A percentile compares a stretch with the other conserved stretches of the same genome.
Evolutionary conservation across 2,113 vertebrate genomes (phyloP).

Genomic region (Enhydra lutris): DNA sequence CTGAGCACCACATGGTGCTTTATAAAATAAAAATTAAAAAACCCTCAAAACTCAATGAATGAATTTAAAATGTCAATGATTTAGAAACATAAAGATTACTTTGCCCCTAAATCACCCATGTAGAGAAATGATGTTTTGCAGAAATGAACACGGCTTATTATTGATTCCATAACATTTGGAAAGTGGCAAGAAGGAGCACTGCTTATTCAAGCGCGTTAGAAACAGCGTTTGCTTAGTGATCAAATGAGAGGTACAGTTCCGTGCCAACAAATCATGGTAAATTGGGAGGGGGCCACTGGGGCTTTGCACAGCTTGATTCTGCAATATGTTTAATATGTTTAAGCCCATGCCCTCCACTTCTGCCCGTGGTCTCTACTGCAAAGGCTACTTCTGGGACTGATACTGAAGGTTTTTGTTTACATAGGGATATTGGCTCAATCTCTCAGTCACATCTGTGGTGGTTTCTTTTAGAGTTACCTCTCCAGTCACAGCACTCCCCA

Average conservation of each 20-base stretch:
- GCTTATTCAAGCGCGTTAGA: background rate
- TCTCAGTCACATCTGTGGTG: background rate
- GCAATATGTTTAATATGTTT: background rate
- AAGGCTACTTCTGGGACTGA: background rate
- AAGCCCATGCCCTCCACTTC: background rate
- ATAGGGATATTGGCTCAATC: background rate
- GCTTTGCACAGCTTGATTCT: background rate
- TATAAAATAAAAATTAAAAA: background rate
- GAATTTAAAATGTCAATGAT: constrained; percentile 51
- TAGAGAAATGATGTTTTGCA: constrained; percentile 46
- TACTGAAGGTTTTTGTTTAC: background rate
- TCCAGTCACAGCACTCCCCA: background rate
- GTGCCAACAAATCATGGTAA: background rate
- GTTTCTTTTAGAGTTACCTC: background rate
- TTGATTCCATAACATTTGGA: background rate
- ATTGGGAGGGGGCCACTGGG: background rate
- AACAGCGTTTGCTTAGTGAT: background rate
- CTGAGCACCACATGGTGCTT: background rate
- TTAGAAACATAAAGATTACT: constrained; percentile 17
- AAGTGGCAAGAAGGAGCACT: background rate
- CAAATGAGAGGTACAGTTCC: background rate
- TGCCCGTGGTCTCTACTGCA: background rate
- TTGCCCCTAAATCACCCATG: constrained; percentile 32
- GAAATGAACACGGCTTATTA: constrained; percentile 18
- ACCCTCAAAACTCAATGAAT: background rate